Evolutionary conservation across 2,888 invertebrate species (phyloP).

Genomic region (Choristoneura rosaceana): DNA sequence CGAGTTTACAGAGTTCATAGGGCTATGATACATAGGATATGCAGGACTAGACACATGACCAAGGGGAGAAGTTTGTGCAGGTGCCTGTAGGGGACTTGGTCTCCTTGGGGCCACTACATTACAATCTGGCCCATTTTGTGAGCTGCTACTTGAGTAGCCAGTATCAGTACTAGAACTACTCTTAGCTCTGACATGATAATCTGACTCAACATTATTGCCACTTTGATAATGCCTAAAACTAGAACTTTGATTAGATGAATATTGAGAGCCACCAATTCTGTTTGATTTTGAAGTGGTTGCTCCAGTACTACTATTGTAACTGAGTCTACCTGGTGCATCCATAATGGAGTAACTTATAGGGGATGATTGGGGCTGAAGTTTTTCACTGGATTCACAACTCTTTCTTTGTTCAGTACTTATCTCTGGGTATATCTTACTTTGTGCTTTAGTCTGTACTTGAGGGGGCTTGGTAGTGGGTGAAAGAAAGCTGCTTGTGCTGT

Average conservation of each 20-base stretch:
- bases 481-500: slow-evolving; percentile 80
- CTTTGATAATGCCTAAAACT: slow-evolving; percentile 88
- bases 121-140: slow-evolving; percentile 88
- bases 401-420: slow-evolving; percentile 81
- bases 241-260: slow-evolving; percentile 79
- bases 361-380: slow-evolving; percentile 87
- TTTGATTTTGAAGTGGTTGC: slow-evolving; percentile 78
- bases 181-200: slow-evolving; percentile 87
- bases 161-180: slow-evolving; percentile 87
- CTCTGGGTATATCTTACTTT: slow-evolving; percentile 92
- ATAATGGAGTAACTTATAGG: slow-evolving; percentile 92
- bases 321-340: slow-evolving; percentile 88
- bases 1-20: slow-evolving; percentile 91
- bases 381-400: slow-evolving; percentile 84
- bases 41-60: slow-evolving; percentile 92
- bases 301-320: slow-evolving; percentile 84
- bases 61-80: slow-evolving; percentile 90
- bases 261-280: slow-evolving; percentile 81
- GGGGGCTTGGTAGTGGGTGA: slow-evolving; percentile 83
- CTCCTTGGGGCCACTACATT: slow-evolving; percentile 87
- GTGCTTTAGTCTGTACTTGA: slow-evolving; percentile 90
- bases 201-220: slow-evolving; percentile 85
- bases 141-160: slow-evolving; percentile 86
- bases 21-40: slow-evolving; percentile 94
- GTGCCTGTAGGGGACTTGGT: slow-evolving; percentile 89